Conservation (phyloP, 2,888 invertebrate species). For the Agrotis ipsilon region DNA sequence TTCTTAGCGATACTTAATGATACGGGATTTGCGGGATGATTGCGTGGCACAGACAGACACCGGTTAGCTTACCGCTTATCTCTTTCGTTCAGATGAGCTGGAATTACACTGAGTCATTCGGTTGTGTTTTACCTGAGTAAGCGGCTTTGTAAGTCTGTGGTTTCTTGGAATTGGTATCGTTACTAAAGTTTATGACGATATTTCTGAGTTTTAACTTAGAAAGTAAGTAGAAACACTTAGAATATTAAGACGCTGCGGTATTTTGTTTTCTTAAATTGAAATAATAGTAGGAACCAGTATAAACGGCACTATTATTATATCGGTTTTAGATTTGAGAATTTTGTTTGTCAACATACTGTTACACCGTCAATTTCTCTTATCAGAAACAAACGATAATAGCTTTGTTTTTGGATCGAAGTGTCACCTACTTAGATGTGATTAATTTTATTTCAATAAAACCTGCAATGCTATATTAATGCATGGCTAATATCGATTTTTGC, state of each 20-base stretch:
- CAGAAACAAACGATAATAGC: too few relatives aligned
- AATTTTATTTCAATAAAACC: too few relatives aligned
- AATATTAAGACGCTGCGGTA: neutral
- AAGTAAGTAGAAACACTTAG: neutral
- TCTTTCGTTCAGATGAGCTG: conserved; percentile 75
- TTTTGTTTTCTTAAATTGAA: neutral
- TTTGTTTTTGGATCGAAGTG: too few relatives aligned
- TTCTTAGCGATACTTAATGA: conserved; percentile 91
- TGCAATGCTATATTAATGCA: too few relatives aligned
- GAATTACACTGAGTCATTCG: conserved; percentile 41
- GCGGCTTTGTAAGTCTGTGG: neutral
- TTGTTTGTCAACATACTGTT: too few relatives aligned
- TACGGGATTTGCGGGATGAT: conserved; percentile 89
- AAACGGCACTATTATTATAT: too few relatives aligned
- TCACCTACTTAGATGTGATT: too few relatives aligned
- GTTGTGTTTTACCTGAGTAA: conserved; percentile 27
- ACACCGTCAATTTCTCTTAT: too few relatives aligned
- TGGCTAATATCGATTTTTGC: neutral
- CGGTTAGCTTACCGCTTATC: conserved; percentile 78
- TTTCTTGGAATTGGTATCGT: neutral
- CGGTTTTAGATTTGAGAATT: too few relatives aligned
- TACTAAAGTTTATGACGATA: neutral
- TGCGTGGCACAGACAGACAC: conserved; percentile 75
- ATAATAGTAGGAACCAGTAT: too few relatives aligned
- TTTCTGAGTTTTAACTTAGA: too few relatives aligned